These are phyloP conservation scores for Capreolus pygargus DNA, from an alignment of 2,113 vertebrate genomes.

Conservation along the genomic window DNA sequence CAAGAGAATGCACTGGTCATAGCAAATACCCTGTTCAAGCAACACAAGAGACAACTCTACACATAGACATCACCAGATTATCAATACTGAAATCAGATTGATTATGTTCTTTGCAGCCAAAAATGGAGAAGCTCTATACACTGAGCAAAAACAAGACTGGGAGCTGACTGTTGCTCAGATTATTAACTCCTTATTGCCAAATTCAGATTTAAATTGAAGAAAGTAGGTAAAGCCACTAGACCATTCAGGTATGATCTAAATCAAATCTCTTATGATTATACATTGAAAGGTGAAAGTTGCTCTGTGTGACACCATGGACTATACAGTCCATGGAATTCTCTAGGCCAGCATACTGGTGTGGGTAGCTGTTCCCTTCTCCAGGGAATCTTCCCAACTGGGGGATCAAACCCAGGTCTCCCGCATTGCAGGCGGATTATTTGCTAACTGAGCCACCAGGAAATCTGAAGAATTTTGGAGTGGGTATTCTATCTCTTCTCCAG, in stretches of 20 bases:
- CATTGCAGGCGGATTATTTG: background rate
- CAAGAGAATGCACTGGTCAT: background rate
- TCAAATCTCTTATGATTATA: background rate
- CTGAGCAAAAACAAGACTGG: background rate
- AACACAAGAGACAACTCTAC: background rate
- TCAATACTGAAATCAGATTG: background rate
- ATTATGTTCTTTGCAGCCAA: background rate
- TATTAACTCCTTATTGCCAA: background rate
- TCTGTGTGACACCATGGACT: background rate
- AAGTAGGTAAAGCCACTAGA: background rate
- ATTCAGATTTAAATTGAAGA: background rate
- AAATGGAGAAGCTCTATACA: background rate
- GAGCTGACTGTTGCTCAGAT: background rate
- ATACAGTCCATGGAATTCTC: background rate
- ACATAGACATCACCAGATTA: background rate
- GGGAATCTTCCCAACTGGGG: background rate
- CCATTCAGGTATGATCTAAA: background rate
- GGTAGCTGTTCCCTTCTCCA: background rate
- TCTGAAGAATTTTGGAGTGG: background rate
- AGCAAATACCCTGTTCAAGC: background rate
- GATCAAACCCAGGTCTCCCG: background rate
- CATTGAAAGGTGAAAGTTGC: background rate
- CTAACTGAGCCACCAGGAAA: background rate
- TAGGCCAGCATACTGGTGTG: background rate
- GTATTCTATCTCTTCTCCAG: background rate